phyloP scores from a whole-genome alignment of 37 sponge, comb jelly and placozoan genomes.

The Oscarella lobularis region DNA sequence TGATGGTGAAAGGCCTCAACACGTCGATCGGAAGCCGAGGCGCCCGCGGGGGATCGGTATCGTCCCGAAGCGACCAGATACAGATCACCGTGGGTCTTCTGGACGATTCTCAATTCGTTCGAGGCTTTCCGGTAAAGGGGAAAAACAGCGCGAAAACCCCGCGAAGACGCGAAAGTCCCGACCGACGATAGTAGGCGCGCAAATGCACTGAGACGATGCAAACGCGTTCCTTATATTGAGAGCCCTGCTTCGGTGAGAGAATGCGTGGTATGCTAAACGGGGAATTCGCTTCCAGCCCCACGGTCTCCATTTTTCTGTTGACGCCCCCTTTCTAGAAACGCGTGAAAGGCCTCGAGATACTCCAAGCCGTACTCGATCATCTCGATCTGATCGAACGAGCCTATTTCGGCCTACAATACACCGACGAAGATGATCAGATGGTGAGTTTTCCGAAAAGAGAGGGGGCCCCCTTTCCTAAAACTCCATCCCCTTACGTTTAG shows the following conservation, averaged over 20 bases:
- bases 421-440: not conserved
- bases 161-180: too few species aligned
- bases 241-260: too few species aligned
- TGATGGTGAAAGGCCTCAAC: not conserved
- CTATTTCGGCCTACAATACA: constrained; percentile 65
- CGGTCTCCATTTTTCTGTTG: too few species aligned
- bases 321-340: constrained; percentile 46
- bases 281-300: too few species aligned
- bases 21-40: not conserved
- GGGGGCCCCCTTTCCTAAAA: too few species aligned
- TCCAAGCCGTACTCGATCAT: constrained; percentile 47
- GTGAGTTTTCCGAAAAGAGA: too few species aligned
- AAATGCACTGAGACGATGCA: too few species aligned
- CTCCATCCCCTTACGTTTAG: not conserved
- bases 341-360: constrained; percentile 38
- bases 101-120: not conserved
- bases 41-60: not conserved
- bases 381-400: constrained; percentile 75
- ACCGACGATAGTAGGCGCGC: too few species aligned
- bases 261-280: too few species aligned
- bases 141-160: too few species aligned
- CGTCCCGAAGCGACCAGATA: not conserved
- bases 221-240: too few species aligned
- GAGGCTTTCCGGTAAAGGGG: not conserved
- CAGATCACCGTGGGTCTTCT: not conserved